Evolutionary conservation across 2,797 vertebrate genomes (phyloP).

Genomic region (Lepilemur ruficaudatus): DNA sequence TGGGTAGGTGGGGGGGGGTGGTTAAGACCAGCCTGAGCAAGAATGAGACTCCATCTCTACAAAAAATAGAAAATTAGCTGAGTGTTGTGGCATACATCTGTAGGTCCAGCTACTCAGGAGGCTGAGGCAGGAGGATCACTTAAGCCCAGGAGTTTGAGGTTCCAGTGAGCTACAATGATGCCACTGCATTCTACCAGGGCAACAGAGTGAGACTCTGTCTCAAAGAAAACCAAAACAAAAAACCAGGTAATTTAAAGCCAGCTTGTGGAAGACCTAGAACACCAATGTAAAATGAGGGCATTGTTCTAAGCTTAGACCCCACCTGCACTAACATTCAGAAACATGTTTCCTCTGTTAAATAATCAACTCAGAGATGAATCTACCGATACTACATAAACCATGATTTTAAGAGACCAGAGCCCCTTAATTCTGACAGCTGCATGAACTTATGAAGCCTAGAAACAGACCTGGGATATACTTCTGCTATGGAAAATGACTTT

Average conservation of each 20-base stretch:
- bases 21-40: too few species aligned
- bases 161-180: too few species aligned
- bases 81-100: too few species aligned
- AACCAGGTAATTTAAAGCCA: not conserved
- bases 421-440: not conserved
- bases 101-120: too few species aligned
- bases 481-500: not conserved
- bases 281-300: not conserved
- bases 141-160: too few species aligned
- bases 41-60: too few species aligned
- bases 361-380: not conserved
- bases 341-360: not conserved
- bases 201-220: too few species aligned
- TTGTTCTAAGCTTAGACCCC: not conserved
- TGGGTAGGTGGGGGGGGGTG: too few species aligned
- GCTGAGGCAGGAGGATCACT: too few species aligned
- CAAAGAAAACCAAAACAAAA: not conserved
- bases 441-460: not conserved
- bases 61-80: too few species aligned
- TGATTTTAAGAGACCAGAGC: not conserved
- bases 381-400: not conserved
- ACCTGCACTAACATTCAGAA: not conserved
- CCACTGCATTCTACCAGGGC: too few species aligned
- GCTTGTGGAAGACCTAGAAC: not conserved
- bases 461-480: not conserved